Conservation (phyloP, 2,888 invertebrate species). For the Carcina quercana region DNA sequence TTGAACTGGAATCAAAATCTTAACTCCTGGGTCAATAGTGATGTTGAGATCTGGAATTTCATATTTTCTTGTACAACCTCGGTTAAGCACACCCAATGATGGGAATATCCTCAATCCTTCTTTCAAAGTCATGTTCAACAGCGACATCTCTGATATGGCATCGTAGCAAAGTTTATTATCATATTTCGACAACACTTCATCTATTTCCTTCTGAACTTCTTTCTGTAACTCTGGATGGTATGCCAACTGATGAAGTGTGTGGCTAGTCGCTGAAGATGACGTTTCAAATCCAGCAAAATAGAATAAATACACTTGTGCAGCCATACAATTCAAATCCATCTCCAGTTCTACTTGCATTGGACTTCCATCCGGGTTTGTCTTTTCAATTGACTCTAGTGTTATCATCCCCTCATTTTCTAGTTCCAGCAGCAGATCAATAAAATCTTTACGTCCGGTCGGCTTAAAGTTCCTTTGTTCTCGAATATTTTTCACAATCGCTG, state of each 20-base stretch:
- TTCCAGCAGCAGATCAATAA: conserved; percentile 30
- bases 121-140: conserved; percentile 30
- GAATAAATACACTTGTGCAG: conserved; percentile 14
- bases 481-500: conserved; percentile 19
- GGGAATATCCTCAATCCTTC: conserved; percentile 26
- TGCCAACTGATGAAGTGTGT: conserved; percentile 36
- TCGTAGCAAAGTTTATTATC: conserved; percentile 28
- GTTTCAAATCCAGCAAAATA: conserved; percentile 31
- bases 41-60: conserved; percentile 22
- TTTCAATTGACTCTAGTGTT: conserved; percentile 27
- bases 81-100: conserved; percentile 18
- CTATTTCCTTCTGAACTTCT: conserved; percentile 35
- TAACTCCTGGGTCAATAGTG: conserved; percentile 23
- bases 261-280: conserved; percentile 37
- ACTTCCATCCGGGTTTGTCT: conserved; percentile 22
- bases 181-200: conserved; percentile 23
- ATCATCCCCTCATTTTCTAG: conserved; percentile 26
- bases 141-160: conserved; percentile 31
- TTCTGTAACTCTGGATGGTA: conserved; percentile 35
- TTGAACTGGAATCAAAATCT: conserved; percentile 22
- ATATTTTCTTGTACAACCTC: conserved; percentile 20
- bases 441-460: conserved; percentile 27
- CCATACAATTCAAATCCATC: conserved; percentile 17
- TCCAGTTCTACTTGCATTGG: conserved; percentile 22
- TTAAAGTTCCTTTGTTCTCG: conserved; percentile 23